phyloP scores from a whole-genome alignment of 1,140 invertebrate species.

The Ostrea edulis region DNA sequence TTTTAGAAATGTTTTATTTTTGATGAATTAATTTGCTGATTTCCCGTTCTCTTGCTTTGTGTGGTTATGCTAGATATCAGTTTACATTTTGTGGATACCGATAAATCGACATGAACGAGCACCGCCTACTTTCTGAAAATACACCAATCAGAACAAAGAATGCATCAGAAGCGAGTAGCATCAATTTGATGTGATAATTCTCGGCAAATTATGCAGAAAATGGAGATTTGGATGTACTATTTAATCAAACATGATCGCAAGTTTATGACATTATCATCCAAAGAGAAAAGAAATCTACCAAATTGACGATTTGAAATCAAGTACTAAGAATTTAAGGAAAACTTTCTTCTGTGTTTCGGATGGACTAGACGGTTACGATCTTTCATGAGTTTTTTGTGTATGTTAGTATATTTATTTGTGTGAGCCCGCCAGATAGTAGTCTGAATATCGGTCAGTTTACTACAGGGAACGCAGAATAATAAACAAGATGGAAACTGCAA shows the following conservation, averaged over 20 bases:
- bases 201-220: slow-evolving; percentile 57
- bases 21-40: background rate
- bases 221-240: slow-evolving; percentile 40
- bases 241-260: slow-evolving; percentile 47
- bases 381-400: slow-evolving; percentile 41
- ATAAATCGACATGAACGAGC: background rate
- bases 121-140: slow-evolving; percentile 1
- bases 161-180: background rate
- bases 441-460: slow-evolving; percentile 53
- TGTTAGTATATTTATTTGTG: slow-evolving; percentile 47
- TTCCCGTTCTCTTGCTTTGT: background rate
- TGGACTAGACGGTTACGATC: slow-evolving; percentile 22
- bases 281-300: slow-evolving; percentile 36
- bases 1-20: no score
- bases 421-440: slow-evolving; percentile 42
- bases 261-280: slow-evolving; percentile 48
- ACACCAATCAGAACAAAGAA: slow-evolving; percentile 3
- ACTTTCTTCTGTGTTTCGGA: slow-evolving; percentile 12
- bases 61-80: background rate
- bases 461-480: slow-evolving; percentile 48
- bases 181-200: slow-evolving; percentile 43
- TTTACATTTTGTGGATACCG: slow-evolving; percentile 1
- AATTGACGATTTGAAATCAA: slow-evolving; percentile 7
- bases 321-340: slow-evolving; percentile 34
- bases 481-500: slow-evolving; percentile 39